phyloP scores from a whole-genome alignment of 2,797 vertebrate species.

The Lepilemur ruficaudatus region DNA sequence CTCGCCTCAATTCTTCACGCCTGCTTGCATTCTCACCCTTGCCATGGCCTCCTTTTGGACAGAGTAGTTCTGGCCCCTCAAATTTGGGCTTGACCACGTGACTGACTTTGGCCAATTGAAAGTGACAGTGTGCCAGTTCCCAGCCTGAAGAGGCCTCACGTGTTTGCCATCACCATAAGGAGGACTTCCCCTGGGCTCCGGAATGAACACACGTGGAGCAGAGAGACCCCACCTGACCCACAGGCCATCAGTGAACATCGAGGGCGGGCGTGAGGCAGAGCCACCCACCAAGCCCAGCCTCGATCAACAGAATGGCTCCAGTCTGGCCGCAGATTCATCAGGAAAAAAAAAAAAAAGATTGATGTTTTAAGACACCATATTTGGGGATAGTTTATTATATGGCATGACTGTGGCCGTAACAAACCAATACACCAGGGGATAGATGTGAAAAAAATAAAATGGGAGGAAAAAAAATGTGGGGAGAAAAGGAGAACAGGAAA shows the following conservation, averaged over 20 bases:
- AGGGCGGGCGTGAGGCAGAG: not conserved
- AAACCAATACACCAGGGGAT: not conserved
- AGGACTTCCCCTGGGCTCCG: not conserved
- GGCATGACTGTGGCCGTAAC: not conserved
- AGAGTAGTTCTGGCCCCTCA: not conserved
- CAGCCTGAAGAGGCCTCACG: not conserved
- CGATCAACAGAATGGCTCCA: no score
- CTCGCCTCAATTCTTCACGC: not conserved
- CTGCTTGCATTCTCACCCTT: not conserved
- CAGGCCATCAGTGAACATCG: no score
- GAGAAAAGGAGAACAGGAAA: not conserved
- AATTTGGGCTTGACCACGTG: not conserved
- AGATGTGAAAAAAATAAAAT: not conserved
- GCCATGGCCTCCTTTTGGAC: not conserved
- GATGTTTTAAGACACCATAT: not conserved
- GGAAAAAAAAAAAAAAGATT: fast-evolving
- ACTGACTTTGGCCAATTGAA: not conserved
- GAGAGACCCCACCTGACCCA: not conserved
- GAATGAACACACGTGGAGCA: fast-evolving
- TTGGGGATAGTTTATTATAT: not conserved
- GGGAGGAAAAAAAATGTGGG: not conserved
- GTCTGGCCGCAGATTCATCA: not conserved
- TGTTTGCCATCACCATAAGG: not conserved
- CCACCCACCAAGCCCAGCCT: not conserved
- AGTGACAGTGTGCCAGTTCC: not conserved